Base-by-base conservation (phyloP, 92 coral and sea anemone genomes). In the Epizoanthus scotinus region DNA sequence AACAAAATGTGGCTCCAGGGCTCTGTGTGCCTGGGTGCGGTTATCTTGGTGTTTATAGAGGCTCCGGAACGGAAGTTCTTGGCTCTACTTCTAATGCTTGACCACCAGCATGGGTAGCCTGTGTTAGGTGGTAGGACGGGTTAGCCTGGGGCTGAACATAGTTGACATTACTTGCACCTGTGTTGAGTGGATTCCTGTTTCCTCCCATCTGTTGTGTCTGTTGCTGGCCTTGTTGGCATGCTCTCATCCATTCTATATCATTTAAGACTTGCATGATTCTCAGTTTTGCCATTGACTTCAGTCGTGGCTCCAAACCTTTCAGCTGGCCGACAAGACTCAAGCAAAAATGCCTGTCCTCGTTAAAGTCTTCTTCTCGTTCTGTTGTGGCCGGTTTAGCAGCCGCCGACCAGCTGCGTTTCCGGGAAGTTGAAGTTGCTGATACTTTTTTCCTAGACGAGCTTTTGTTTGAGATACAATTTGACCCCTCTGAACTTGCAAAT, bases 161-260 rank as follows among this genome's bases (percentile, higher is more conserved):
- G 52, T 13, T 47, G 17, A 15, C 12, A 1, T 47, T 47, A 10
- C 50, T 44, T 44, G 65, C 50, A 44, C 52, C 52, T 47, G 52
- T 49, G 63, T 65, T 54, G 52, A 27, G 54, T 49, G n/a, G 63
- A 54, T 72, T 55, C 63, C 27, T 54, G 65, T 54, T 72, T 28
- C 78, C 64, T 54, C 65, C 78, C 29, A 73, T 54, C 78, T 73
- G 78, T 36, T 73, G 65, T 54, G 78, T 64, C 54, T 61, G 57
- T 67, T 81, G 84, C 36, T 81, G 84, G 20, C 75, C 42, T 67
- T 81, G 84, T 24, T 81, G 84, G 20, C 75, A 66, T 29, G 77
- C 65, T 71, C 57, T 68, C 77, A 81, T 69, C 70, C 82, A 71
- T 50, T 83, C 86, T 12, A 83, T 31, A 54, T 71, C 65, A 75